These are phyloP conservation scores for Pterobdella sp. DNA, from an alignment of 2,888 invertebrate species.

Conservation along the genomic window DNA sequence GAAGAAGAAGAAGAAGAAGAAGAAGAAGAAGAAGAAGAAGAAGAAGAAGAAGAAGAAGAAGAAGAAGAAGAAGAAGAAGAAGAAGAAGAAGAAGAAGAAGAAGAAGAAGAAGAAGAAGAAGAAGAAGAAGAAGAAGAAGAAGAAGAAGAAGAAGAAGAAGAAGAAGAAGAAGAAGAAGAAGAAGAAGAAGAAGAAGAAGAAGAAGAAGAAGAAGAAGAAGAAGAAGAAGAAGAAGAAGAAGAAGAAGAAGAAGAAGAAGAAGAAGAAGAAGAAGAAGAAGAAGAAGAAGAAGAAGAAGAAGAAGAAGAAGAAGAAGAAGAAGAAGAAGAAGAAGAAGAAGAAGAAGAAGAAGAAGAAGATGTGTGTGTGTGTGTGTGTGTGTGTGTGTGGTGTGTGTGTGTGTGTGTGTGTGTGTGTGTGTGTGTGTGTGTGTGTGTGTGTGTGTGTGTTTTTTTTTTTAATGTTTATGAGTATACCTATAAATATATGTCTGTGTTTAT, in stretches of 20 bases:
- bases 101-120: background rate
- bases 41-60: background rate
- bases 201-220: background rate
- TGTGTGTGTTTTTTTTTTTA: background rate
- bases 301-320: conserved; percentile 1
- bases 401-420: conserved; percentile 11
- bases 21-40: background rate
- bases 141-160: background rate
- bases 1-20: background rate
- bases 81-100: background rate
- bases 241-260: background rate
- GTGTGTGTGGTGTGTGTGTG: no score
- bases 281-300: conserved; percentile 1
- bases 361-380: conserved; percentile 5
- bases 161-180: background rate
- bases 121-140: background rate
- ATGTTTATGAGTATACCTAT: conserved; percentile 11
- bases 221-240: conserved; percentile 1
- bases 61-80: background rate
- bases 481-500: background rate
- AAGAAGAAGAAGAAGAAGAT: background rate
- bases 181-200: background rate
- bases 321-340: background rate
- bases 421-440: background rate
- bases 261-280: background rate